Evolutionary conservation across 2,797 vertebrate species (phyloP), one percentile per base, ranked within the genome.

Genomic region (Knipowitschia caucasica): DNA sequence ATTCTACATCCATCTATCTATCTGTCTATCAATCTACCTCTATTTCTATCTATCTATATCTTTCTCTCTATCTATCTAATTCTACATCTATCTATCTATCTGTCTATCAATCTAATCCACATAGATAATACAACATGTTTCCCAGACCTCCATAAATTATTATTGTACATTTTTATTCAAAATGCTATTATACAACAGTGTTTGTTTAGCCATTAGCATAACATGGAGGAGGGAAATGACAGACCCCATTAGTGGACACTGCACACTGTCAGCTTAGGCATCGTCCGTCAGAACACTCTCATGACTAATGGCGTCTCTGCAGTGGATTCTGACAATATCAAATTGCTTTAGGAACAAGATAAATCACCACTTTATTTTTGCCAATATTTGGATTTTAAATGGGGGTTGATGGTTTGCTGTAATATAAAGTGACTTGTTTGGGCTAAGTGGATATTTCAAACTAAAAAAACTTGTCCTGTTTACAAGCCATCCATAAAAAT

Each of bases 381-480:
- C 40, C 42, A 70, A 51, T 55, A 78, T 81, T 77, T 68, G 66
- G 64, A 36, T 8, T 70, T 72, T 58, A 72, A 69, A 64, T 53
- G 39, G 2, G 53, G 54, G 49, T 1, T 35, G 59, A 65, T 11
- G 65, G 49, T 62, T 78, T 73, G 84, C 73, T 43, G 38, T 50
- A 60, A 73, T 82, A 78, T 82, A 78, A 42, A 24, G 78, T 88
- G 89, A 87, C 86, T 73, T 84, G 80, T 82, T 82, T 64, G 42
- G 25, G 36, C 27, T 61, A 64, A 53, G 64, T 57, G n/a, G n/a
- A n/a, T n/a, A n/a, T n/a, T n/a, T n/a, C n/a, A n/a, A n/a, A n/a
- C n/a, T n/a, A n/a, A n/a, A n/a, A n/a, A n/a, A n/a, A n/a, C n/a
- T n/a, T n/a, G n/a, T n/a, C n/a, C n/a, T n/a, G n/a, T n/a, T n/a